A percentile compares a stretch with the other conserved stretches of the same genome.
Evolutionary conservation across 2,113 vertebrate genomes (phyloP).

Genomic region (Labeo rohita): DNA sequence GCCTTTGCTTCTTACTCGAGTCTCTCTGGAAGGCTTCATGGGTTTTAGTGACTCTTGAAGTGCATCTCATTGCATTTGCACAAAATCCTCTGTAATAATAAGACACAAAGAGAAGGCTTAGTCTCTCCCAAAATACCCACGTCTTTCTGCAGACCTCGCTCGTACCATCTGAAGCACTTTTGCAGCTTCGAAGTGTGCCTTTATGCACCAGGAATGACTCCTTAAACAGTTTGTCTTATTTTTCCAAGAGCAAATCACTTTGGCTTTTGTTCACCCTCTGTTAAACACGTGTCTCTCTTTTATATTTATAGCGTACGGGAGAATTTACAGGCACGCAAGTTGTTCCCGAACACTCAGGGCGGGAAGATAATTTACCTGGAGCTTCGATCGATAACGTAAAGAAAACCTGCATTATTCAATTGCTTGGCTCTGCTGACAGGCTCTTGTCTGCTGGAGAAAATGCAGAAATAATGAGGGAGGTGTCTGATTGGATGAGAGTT

Average conservation of each 20-base stretch:
- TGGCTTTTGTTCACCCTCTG: background rate
- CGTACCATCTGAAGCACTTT: background rate
- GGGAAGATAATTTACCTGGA: constrained; percentile 31
- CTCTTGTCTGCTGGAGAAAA: constrained; percentile 19
- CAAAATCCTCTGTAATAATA: background rate
- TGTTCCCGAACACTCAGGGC: background rate
- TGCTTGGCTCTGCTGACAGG: background rate
- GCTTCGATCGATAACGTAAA: constrained; percentile 33
- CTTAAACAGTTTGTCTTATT: background rate
- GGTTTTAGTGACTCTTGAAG: background rate
- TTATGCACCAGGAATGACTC: background rate
- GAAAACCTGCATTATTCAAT: constrained; percentile 34
- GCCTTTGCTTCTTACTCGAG: background rate
- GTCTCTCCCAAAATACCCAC: background rate
- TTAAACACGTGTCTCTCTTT: constrained; percentile 5
- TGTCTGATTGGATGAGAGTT: background rate
- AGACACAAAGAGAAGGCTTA: background rate
- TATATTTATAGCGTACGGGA: constrained; percentile 14
- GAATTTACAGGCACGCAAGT: constrained; percentile 21
- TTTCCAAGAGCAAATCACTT: background rate
- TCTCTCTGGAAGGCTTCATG: background rate
- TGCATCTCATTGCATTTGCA: background rate
- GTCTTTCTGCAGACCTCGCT: background rate
- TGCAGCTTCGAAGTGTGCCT: background rate
- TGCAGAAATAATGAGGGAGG: background rate